Base-by-base conservation (phyloP, 2,113 vertebrate genomes). In the Dicerorhinus sumatrensis region DNA sequence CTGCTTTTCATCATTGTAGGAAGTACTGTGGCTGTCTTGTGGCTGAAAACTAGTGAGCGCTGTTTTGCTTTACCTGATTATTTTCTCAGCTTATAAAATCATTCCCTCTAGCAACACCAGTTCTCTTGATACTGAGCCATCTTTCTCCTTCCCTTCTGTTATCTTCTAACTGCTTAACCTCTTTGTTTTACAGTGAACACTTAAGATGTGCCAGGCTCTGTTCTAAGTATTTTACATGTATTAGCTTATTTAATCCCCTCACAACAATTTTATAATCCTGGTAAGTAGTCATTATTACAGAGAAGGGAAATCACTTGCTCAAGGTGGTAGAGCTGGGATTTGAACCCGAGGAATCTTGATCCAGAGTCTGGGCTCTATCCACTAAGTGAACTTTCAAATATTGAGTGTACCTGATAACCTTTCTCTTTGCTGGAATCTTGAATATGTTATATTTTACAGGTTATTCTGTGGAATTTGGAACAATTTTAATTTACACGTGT, bases 401-500 rank as follows among this genome's bases (percentile, higher is more conserved):
- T 1, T 88, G 46, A 65, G 18, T 84, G 4, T 72, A 33, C 84
- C 36, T 87, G 33, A 14, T 48, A 75, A 75, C 3, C 5, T n/a
- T 46, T 42, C 29, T 97, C 13, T 69, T 87, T 51, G 2, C 27
- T 81, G 48, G 31, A 92, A 60, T 82, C 20, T 76, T 94, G 33
- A 81, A 62, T 69, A 8, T 92, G 12, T 95, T 96, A 51, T 96
- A 17, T 97, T 87, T 98, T 97, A 90, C 96, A 99, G 99, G 96
- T 95, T 54, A 98, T 89, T 97, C 98, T 42, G 97, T 99, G 97
- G 99, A 99, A 91, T 99, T 99, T 94, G 99, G 99, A 92, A 99
- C 99, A 39, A 96, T 97, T 95, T 18, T 99, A 18, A 96, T 99
- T 86, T 99, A 99, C 63, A 99, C 99, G 0, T 99, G 99, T 97